Evolutionary conservation across 2,113 vertebrate genomes (phyloP).

Genomic region (Pogona vitticeps): DNA sequence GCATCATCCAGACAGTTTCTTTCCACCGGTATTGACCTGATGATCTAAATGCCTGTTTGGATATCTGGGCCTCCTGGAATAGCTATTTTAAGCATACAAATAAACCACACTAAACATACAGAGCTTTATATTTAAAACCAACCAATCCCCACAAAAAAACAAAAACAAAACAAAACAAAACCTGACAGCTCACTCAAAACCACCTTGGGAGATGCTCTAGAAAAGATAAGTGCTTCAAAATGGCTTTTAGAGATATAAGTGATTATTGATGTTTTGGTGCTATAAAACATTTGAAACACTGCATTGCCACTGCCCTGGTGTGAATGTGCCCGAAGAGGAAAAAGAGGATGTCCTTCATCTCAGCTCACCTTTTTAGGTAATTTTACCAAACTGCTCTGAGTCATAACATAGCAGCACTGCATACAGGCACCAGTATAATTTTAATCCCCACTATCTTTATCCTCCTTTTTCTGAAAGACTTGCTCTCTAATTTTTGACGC

Average conservation of each 20-base stretch:
- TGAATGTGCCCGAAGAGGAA: neutral
- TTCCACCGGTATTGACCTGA: neutral
- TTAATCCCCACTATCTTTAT: no score
- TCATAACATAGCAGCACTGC: neutral
- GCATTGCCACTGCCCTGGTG: neutral
- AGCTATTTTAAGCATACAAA: neutral
- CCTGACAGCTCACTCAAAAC: neutral
- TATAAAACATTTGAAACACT: neutral
- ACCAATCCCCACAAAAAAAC: no score
- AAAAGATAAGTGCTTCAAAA: neutral
- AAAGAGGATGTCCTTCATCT: neutral
- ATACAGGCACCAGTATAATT: neutral
- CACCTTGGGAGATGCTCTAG: constrained; percentile 7
- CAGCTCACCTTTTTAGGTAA: neutral
- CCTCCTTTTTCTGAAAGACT: neutral
- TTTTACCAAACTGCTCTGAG: neutral
- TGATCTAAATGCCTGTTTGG: neutral
- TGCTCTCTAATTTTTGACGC: neutral
- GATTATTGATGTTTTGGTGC: neutral
- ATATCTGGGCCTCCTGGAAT: neutral
- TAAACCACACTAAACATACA: neutral
- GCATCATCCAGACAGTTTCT: neutral
- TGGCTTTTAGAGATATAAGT: constrained; percentile 4
- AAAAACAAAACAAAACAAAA: neutral
- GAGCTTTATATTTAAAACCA: neutral